These are phyloP conservation scores for Hypomesus transpacificus DNA, from an alignment of 2,113 vertebrate species.

Conservation along the genomic window DNA sequence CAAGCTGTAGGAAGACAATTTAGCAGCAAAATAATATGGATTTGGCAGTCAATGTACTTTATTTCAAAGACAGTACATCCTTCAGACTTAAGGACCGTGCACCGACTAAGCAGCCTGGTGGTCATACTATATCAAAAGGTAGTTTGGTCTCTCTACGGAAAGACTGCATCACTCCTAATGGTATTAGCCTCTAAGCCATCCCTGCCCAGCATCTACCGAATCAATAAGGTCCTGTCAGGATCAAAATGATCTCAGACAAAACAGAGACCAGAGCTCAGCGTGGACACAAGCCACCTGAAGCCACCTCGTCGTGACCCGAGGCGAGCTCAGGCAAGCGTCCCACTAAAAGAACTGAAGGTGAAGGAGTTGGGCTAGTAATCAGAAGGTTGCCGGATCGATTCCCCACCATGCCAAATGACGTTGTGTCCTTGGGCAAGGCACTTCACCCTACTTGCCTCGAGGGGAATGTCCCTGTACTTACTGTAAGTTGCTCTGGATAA, in stretches of 20 bases:
- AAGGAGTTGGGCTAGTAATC: no score
- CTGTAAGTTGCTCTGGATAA: no score
- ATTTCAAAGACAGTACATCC: no score
- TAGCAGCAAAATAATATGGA: constrained; percentile 4
- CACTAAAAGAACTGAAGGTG: not conserved
- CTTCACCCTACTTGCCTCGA: no score
- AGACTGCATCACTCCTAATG: not conserved
- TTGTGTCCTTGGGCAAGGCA: no score
- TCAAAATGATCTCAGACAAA: not conserved
- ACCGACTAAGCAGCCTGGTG: no score
- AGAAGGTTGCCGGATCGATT: no score
- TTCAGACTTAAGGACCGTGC: no score
- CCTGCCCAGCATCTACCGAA: not conserved
- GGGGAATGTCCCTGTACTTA: no score
- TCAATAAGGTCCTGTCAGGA: constrained; percentile 3
- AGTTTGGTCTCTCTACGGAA: not conserved
- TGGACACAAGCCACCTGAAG: not conserved
- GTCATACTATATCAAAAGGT: no score
- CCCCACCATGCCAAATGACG: no score
- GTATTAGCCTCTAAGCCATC: not conserved
- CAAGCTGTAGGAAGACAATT: constrained; percentile 4
- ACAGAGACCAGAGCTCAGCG: not conserved
- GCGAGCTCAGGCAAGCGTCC: not conserved
- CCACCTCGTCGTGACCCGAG: not conserved
- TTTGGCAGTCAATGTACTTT: not conserved